Base-by-base conservation (phyloP, 2,113 vertebrate species). In the Otocyon megalotis region DNA sequence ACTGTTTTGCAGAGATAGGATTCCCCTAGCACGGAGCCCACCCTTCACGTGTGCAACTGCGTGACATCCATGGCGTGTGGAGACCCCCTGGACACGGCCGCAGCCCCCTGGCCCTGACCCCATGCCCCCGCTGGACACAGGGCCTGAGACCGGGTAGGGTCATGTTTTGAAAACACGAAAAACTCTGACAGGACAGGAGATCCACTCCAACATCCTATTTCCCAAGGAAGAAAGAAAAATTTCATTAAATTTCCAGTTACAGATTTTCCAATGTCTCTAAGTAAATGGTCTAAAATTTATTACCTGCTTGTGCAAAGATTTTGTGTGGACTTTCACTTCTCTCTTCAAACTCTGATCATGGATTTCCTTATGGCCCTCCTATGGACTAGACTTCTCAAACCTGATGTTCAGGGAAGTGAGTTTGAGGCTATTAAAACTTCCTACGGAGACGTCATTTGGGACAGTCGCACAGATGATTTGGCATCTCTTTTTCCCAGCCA, bases 31-130 rank as follows among this genome's bases (percentile, higher is more conserved):
- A 0, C 8, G 26, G 30, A 17, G 76, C 48, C 3, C 16, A 28
- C 28, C 48, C 48, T 32, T 3, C 43, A 8, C 43, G 15, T 3
- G 19, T 13, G 11, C 30, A 13, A 11, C 10, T 12, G 32, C 11
- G 28, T 19, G 48, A 5, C 8, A 11, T 15, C 5, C 7, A 17
- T 48, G 5, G 48, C 2, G 8, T 14, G 1, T 20, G 0, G 9
- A 16, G 24, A 43, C 43, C 43, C 43, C 43, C 37, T 11, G 22
- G 22, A 48, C 22, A 5, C 22, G 12, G 3, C 16, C 8, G 6
- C 67, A 69, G 67, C 35, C 48, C 2, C 13, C 43, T 2, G 76
- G 76, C 48, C 74, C 26, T 10, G 76, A 79, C 28, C 32, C 65
- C 32, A 20, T 17, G 69, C 69, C 32, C 20, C 32, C 3, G 32